Evolutionary conservation across 1,140 invertebrate species (phyloP).

Genomic region (Trachymyrmex cornetzi): DNA sequence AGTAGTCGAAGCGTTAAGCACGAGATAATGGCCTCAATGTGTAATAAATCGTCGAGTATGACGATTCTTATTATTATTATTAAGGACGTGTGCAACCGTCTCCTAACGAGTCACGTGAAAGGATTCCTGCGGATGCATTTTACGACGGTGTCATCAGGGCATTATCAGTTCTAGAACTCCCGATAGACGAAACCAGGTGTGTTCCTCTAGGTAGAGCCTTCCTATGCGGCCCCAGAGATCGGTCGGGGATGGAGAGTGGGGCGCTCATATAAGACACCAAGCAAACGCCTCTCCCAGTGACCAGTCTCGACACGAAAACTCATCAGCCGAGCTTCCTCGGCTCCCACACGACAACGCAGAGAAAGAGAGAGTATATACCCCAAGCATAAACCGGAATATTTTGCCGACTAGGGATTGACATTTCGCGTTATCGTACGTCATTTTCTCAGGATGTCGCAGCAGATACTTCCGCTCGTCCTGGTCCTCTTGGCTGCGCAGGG

Average conservation of each 20-base stretch:
- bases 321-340: conserved; percentile 85
- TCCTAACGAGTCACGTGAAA: not conserved
- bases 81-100: not conserved
- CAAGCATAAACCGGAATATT: conserved; percentile 28
- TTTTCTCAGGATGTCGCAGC: conserved; percentile 76
- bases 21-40: conserved; percentile 12
- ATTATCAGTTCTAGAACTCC: conserved; percentile 36
- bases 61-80: conserved; percentile 26
- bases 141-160: not conserved
- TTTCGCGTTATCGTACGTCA: conserved; percentile 46
- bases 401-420: conserved; percentile 40
- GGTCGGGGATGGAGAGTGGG: conserved; percentile 82
- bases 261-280: conserved; percentile 86
- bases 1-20: conserved; percentile 13
- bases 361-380: conserved; percentile 33
- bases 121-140: not conserved
- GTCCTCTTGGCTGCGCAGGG: conserved; percentile 81
- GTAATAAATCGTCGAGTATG: not conserved
- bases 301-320: conserved; percentile 86
- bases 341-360: conserved; percentile 43
- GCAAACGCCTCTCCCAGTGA: conserved; percentile 86
- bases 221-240: conserved; percentile 80
- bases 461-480: conserved; percentile 80
- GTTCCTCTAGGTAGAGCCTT: conserved; percentile 81
- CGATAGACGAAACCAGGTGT: conserved; percentile 82